These are phyloP conservation scores for Ecdyonurus torrentis DNA, from an alignment of 2,888 invertebrate genomes.

Conservation along the genomic window DNA sequence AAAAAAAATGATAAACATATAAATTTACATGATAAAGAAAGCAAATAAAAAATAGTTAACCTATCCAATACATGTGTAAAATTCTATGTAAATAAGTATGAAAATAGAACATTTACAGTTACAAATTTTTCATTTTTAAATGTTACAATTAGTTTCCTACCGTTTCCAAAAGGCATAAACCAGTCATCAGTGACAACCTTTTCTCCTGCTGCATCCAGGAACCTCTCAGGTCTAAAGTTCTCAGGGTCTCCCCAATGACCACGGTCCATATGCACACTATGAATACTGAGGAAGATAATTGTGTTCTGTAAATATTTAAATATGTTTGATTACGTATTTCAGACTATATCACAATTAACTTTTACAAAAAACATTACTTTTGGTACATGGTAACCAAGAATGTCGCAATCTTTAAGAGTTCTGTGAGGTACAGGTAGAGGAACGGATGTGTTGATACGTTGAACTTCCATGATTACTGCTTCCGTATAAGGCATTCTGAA, in stretches of 20 bases:
- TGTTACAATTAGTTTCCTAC: no score
- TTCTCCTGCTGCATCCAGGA: constrained; percentile 12
- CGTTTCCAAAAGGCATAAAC: constrained; percentile 14
- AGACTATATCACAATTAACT: no score
- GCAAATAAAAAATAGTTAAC: no score
- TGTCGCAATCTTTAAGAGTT: constrained; percentile 24
- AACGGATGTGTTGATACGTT: constrained; percentile 31
- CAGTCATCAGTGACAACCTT: constrained; percentile 11
- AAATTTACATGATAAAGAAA: no score
- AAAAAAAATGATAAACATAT: no score
- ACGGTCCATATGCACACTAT: constrained; percentile 16
- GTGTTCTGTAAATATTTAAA: no score
- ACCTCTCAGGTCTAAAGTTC: constrained; percentile 17
- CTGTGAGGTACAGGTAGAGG: constrained; percentile 37
- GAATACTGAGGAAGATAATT: constrained; percentile 14
- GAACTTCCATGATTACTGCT: constrained; percentile 32
- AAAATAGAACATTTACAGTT: no score
- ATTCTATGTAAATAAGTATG: no score
- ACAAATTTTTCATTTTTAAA: no score
- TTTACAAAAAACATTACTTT: no score
- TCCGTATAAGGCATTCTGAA: constrained; percentile 22
- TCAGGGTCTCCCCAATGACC: constrained; percentile 18
- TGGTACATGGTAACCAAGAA: constrained; percentile 32
- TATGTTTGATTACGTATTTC: no score
- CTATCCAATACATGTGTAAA: no score